Evolutionary conservation across 1,140 invertebrate genomes (phyloP), one percentile per base, ranked within the genome.

Genomic region (Neodiprion lecontei): DNA sequence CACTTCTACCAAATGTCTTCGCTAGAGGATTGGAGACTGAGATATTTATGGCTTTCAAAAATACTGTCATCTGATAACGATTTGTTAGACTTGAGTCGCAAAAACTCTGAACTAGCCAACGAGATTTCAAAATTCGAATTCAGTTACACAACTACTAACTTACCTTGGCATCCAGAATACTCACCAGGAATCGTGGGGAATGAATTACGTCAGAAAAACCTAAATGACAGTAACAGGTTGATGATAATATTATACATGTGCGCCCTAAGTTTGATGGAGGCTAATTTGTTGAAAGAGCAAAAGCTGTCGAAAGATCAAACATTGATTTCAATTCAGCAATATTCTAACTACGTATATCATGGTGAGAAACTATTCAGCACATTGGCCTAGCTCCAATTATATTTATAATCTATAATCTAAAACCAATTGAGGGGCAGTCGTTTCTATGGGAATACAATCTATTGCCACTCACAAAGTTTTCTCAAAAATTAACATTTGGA

Each of bases 1-100:
- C 81, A 84, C n/a, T 86, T 87, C 74, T 88, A 86, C 53, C 86
- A 87, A 75, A 73, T 74, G 14, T 85, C 86, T 0, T 80, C 81
- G 0, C 47, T 76, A 5, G 49, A 78, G 7, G 82, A 85, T 61
- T 70, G 79, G 0, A 17, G 76, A 4, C 7, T 84, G 7, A 78
- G 87, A 74, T 65, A 69, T 21, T 4, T 69, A 9, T 87, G 83
- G 84, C 14, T 81, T 1, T 48, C 74, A 0, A 74, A 79, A 69
- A 72, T 79, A 9, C 70, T 84, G 0, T 12, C 17, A 11, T 9
- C 67, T 47, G 69, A 70, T 12, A 23, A 68, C 23, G 73, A 72
- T 0, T 69, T 79, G 7, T 28, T 48, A 1, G 66, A 82, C 9
- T 74, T 73, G 8, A 76, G 69, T 17, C 79, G 77, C 73, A 7